phyloP scores from a whole-genome alignment of 2,113 vertebrate genomes.

The Mormyrus iriodes region DNA sequence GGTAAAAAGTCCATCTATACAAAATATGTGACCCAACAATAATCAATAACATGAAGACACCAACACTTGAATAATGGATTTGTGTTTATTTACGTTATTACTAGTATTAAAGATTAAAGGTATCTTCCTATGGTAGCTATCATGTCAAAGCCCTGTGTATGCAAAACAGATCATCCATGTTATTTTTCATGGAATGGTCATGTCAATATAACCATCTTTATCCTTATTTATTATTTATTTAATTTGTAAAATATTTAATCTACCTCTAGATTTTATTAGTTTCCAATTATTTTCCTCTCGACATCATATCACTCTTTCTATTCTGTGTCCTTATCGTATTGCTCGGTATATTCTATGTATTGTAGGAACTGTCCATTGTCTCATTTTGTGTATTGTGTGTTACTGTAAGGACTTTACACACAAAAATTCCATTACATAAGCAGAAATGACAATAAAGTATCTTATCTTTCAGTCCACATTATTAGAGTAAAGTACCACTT shows the following conservation, averaged over 20 bases:
- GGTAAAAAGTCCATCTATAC: neutral
- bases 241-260: too few relatives aligned
- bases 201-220: too few relatives aligned
- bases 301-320: too few relatives aligned
- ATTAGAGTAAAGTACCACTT: neutral
- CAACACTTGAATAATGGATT: neutral
- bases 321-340: too few relatives aligned
- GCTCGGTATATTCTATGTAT: too few relatives aligned
- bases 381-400: neutral
- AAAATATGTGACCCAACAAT: neutral
- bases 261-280: too few relatives aligned
- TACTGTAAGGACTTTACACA: too few relatives aligned
- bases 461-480: neutral
- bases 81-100: neutral
- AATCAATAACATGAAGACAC: neutral
- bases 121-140: neutral
- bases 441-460: neutral
- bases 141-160: neutral
- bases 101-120: neutral
- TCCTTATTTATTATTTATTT: too few relatives aligned
- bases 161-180: neutral
- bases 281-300: too few relatives aligned
- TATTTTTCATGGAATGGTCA: neutral
- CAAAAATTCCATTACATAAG: too few relatives aligned
- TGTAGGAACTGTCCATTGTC: too few relatives aligned